These are phyloP conservation scores for Calidris pygmaea DNA, from an alignment of 2,113 vertebrate genomes.

Conservation along the genomic window DNA sequence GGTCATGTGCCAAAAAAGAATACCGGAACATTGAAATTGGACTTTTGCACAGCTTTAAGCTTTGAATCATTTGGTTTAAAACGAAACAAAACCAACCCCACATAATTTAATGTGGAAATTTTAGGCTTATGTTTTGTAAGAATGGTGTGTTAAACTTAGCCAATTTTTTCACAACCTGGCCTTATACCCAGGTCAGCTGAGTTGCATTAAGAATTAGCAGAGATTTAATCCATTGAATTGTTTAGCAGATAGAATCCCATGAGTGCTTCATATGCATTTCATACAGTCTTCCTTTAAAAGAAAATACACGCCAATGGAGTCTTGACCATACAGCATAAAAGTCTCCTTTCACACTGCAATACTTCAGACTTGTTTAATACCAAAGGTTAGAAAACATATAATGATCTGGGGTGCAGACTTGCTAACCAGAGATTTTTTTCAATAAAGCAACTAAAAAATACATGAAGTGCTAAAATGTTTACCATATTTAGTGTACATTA, in stretches of 20 bases:
- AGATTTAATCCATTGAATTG: neutral
- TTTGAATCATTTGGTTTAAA: neutral
- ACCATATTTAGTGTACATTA: neutral
- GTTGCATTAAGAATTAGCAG: slow-evolving; percentile 20
- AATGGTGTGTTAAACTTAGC: neutral
- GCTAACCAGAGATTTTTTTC: neutral
- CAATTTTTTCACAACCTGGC: neutral
- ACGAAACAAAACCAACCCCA: neutral
- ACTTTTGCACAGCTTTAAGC: neutral
- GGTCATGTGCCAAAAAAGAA: neutral
- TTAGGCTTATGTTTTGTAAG: neutral
- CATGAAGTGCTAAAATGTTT: neutral
- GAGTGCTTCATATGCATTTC: neutral
- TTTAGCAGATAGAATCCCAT: neutral
- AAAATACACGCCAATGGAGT: neutral
- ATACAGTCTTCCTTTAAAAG: neutral
- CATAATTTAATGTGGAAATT: neutral
- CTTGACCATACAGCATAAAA: neutral
- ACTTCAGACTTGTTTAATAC: neutral
- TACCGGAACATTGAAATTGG: accelerated
- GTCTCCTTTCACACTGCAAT: neutral
- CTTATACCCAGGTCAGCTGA: slow-evolving; percentile 3
- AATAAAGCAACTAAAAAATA: neutral
- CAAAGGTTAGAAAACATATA: neutral
- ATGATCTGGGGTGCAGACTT: neutral